phyloP scores from a whole-genome alignment of 64 coral and sea anemone species.

The Montipora sp. region DNA sequence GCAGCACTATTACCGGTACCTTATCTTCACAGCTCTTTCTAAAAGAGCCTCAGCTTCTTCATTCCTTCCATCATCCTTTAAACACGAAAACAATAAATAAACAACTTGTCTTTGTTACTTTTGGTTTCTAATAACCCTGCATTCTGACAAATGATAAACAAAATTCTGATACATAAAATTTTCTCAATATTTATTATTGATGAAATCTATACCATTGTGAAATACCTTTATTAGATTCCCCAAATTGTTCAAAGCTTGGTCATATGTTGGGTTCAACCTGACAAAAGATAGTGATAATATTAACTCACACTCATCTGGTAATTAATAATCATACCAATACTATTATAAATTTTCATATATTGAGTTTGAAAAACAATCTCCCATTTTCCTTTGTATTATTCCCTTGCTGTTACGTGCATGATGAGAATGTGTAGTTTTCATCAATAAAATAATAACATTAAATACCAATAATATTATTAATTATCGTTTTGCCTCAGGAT shows the following conservation, averaged over 20 bases:
- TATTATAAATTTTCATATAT: too few species aligned
- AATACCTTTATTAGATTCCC: conserved; percentile 87
- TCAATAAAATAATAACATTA: neutral
- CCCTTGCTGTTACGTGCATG: too few species aligned
- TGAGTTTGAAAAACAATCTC: too few species aligned
- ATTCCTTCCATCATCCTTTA: conserved; percentile 77
- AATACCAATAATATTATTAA: too few species aligned
- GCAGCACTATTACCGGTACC: neutral
- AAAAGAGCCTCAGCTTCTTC: conserved; percentile 78
- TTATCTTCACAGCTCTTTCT: conserved; percentile 77
- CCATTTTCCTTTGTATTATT: too few species aligned
- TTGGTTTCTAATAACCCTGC: neutral
- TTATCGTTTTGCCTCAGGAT: too few species aligned
- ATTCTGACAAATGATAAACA: too few species aligned
- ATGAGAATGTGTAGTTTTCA: too few species aligned
- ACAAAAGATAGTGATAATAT: neutral
- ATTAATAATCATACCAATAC: too few species aligned
- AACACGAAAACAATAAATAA: neutral
- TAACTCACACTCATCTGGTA: neutral
- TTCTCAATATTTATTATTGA: too few species aligned
- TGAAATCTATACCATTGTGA: too few species aligned
- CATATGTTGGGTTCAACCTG: conserved; percentile 85
- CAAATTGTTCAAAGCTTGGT: conserved; percentile 89
- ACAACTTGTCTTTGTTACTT: neutral
- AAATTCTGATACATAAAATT: too few species aligned